Conservation (phyloP, 2,113 vertebrate genomes). For the Ardeotis arabs region DNA sequence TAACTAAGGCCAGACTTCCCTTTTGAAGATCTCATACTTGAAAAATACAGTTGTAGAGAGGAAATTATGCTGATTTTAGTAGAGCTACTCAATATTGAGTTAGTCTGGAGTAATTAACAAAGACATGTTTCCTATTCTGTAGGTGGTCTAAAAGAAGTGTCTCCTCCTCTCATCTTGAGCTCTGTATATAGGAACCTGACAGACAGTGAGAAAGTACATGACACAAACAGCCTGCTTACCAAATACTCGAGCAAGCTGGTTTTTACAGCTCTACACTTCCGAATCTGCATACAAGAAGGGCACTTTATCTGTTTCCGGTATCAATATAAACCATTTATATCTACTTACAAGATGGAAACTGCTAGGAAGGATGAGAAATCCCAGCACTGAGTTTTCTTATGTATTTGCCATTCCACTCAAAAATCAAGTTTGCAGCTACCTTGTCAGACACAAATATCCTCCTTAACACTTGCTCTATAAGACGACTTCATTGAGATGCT, state of each 20-base stretch:
- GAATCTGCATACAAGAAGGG: neutral
- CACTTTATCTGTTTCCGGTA: neutral
- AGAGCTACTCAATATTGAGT: neutral
- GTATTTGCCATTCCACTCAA: neutral
- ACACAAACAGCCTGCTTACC: neutral
- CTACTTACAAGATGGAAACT: neutral
- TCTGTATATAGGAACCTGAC: neutral
- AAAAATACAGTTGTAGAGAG: neutral
- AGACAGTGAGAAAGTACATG: neutral
- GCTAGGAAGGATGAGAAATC: neutral
- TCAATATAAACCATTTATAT: neutral
- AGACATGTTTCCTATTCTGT: neutral
- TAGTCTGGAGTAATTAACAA: neutral
- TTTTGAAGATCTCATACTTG: neutral
- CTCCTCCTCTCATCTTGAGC: neutral
- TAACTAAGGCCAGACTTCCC: neutral
- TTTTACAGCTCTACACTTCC: neutral
- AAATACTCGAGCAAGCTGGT: neutral
- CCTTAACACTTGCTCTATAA: neutral
- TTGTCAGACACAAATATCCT: fast-evolving
- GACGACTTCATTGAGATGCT: neutral
- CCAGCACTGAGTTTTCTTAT: neutral
- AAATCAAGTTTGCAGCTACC: neutral
- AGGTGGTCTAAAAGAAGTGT: neutral
- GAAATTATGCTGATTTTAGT: neutral